Conservation (phyloP, 2,888 invertebrate genomes). For the Pyrrhia umbra region DNA sequence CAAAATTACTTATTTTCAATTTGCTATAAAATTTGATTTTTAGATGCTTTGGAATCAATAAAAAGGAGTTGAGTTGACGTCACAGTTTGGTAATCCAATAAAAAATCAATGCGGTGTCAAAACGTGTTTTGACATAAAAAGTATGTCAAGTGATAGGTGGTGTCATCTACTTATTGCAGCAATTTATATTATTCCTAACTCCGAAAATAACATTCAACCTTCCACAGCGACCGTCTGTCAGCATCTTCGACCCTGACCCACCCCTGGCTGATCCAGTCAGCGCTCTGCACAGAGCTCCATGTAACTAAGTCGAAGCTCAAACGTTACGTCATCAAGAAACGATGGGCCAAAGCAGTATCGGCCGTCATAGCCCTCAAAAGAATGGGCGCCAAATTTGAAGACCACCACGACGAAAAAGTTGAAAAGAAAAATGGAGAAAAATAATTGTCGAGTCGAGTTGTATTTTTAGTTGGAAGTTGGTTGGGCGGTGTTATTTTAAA, state of each 20-base stretch:
- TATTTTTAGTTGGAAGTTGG: constrained; percentile 17
- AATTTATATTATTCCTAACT: neutral
- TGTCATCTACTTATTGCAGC: too few relatives aligned
- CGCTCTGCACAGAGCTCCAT: constrained; percentile 92
- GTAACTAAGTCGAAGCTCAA: constrained; percentile 95
- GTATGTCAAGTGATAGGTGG: too few relatives aligned
- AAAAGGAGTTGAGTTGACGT: too few relatives aligned
- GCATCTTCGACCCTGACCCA: constrained; percentile 93
- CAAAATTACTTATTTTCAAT: too few relatives aligned
- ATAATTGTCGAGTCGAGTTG: constrained; percentile 35
- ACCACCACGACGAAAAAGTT: constrained; percentile 69
- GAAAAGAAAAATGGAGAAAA: constrained; percentile 62
- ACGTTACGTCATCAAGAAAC: constrained; percentile 96
- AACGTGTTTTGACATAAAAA: too few relatives aligned
- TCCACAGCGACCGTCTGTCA: constrained; percentile 92
- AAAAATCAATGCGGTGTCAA: too few relatives aligned
- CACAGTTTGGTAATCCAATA: too few relatives aligned
- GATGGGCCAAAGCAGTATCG: constrained; percentile 97
- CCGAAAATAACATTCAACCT: constrained; percentile 14
- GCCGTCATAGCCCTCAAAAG: constrained; percentile 96
- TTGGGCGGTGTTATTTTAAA: constrained; percentile 39
- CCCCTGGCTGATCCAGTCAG: constrained; percentile 93
- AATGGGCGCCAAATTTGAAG: constrained; percentile 95
- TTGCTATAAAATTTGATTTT: too few relatives aligned
- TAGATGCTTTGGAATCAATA: too few relatives aligned